phyloP scores from a whole-genome alignment of 2,113 vertebrate species.

The Microcebus tavaratra region DNA sequence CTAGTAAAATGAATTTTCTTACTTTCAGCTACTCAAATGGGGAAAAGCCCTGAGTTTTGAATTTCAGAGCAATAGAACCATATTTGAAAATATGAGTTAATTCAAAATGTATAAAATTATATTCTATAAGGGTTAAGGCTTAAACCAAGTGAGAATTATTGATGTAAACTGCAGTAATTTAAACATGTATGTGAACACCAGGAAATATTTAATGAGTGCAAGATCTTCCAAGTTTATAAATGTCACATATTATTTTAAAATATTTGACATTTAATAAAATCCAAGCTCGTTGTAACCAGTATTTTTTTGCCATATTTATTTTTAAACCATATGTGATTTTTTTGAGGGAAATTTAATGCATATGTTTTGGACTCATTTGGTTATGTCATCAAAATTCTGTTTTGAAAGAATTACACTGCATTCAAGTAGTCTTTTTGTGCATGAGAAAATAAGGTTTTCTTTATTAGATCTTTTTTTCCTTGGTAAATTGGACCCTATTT shows the following conservation, averaged over 20 bases:
- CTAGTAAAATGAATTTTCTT: background rate
- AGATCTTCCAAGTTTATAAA: conserved; percentile 39
- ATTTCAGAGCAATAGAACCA: background rate
- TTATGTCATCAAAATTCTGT: conserved; percentile 56
- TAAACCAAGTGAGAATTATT: conserved; percentile 40
- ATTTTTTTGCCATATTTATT: conserved; percentile 16
- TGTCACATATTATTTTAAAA: conserved; percentile 48
- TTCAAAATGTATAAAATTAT: conserved; percentile 31
- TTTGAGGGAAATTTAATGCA: conserved; percentile 63
- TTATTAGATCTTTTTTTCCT: background rate
- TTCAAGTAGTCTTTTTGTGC: conserved; percentile 31
- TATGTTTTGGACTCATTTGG: conserved; percentile 63
- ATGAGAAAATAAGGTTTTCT: conserved; percentile 32
- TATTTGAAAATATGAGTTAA: background rate
- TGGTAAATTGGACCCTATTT: conserved; percentile 57
- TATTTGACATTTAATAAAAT: conserved; percentile 64
- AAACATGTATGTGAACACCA: background rate
- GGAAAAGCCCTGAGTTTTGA: background rate
- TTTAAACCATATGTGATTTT: conserved; percentile 62
- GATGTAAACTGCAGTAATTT: conserved; percentile 50
- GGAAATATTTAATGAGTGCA: conserved; percentile 27
- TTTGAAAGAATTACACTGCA: conserved; percentile 42
- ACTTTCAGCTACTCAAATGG: background rate
- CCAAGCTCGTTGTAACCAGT: conserved; percentile 14
- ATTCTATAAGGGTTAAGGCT: background rate